Evolutionary conservation across 2,888 invertebrate species (phyloP), one percentile per base, ranked within the genome.

Genomic region (Scaptomyza parva): DNA sequence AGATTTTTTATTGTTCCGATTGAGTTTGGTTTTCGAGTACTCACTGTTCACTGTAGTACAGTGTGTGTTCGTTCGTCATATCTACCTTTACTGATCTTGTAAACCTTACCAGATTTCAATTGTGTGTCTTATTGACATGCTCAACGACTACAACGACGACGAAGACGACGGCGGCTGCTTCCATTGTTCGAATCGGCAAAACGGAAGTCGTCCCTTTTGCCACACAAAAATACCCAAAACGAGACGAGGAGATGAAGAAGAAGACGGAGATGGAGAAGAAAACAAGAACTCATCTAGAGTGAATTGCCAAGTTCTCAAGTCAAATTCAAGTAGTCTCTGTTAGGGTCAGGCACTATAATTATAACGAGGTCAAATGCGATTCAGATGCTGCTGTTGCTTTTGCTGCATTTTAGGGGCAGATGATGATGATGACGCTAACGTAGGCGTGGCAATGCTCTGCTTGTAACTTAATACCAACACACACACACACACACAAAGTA

Each of bases 71-170:
- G 28, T 45, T 28, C 48, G 57, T 43, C 67, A 74, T 82, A 79
- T 82, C 77, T 72, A 61, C 65, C 66, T 50, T 18, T 45, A 58
- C 72, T 71, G 82, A 83, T 83, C 82, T 83, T 86, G 82, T 86
- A 86, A 80, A 53, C 67, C 83, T 68, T 44, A 55, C 57, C 37
- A 9, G 60, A 70, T 55, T 70, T 76, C 70, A 73, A 80, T 66
- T 86, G 81, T 84, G 76, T 82, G 83, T 82, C 83, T 83, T 78
- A 83, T 83, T 86, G 82, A 83, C 86, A 86, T 80, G 83, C 65
- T 59, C 80, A 78, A 61, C n/a, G n/a, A n/a, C n/a, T n/a, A n/a
- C n/a, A 37, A 76, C 70, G 63, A 35, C 60, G 17, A 37, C 35
- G n/a, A n/a, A n/a, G 52, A 62, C 70, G 59, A 41, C 63, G 52